phyloP scores from a whole-genome alignment of 1,140 invertebrate genomes.

The Cotesia glomerata region DNA sequence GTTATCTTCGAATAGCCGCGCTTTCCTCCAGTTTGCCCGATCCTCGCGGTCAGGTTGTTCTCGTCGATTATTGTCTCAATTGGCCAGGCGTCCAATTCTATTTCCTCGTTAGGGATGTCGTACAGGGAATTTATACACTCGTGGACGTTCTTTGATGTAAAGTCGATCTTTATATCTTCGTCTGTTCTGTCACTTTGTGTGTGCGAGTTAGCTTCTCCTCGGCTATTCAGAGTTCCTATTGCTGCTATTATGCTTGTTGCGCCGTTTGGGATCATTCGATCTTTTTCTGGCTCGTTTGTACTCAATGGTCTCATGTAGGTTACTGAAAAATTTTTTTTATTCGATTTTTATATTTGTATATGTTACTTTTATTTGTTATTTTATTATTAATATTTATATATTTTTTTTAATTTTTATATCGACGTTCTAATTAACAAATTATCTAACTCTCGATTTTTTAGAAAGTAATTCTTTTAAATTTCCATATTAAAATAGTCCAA shows the following conservation, averaged over 20 bases:
- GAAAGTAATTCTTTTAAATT: too few relatives aligned
- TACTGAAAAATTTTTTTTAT: constrained; percentile 55
- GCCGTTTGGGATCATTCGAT: constrained; percentile 70
- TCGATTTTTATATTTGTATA: not conserved
- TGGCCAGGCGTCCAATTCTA: constrained; percentile 72
- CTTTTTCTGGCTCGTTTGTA: constrained; percentile 75
- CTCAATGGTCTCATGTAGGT: constrained; percentile 77
- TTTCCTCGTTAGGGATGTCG: constrained; percentile 52
- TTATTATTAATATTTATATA: not conserved
- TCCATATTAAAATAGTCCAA: too few relatives aligned
- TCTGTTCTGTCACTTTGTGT: constrained; percentile 73
- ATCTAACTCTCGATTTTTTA: too few relatives aligned
- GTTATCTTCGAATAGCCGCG: constrained; percentile 83
- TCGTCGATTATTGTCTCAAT: constrained; percentile 68
- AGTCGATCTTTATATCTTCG: constrained; percentile 78
- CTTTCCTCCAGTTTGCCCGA: constrained; percentile 83
- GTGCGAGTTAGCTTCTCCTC: constrained; percentile 84
- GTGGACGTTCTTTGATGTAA: constrained; percentile 66
- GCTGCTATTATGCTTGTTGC: constrained; percentile 85
- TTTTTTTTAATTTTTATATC: not conserved
- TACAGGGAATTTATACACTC: constrained; percentile 61
- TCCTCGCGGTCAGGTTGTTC: constrained; percentile 73
- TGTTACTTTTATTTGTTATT: constrained; percentile 1
- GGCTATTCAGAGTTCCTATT: constrained; percentile 80
- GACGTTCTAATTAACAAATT: too few relatives aligned